phyloP scores from a whole-genome alignment of 2,797 vertebrate species.

The Hafferia zeledoni region DNA sequence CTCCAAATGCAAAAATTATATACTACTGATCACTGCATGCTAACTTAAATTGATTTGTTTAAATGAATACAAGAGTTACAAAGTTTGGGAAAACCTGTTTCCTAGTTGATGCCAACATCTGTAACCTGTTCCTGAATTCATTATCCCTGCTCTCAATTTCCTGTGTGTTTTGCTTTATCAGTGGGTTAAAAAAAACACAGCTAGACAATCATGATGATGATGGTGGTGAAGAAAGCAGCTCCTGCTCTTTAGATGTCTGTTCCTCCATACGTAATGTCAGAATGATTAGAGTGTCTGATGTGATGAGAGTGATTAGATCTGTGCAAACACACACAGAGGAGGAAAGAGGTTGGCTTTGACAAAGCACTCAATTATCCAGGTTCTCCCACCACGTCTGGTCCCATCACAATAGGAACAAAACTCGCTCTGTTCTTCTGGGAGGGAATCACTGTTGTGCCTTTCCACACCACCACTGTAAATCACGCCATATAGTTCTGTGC shows the following conservation, averaged over 20 bases:
- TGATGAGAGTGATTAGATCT: conserved; percentile 55
- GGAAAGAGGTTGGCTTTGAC: conserved; percentile 56
- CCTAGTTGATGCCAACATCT: not conserved
- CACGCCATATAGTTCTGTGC: conserved; percentile 1
- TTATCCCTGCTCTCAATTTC: conserved; percentile 27
- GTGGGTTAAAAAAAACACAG: conserved; percentile 8
- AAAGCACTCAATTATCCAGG: conserved; percentile 44
- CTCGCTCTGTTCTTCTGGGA: conserved; percentile 41
- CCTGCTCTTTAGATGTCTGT: not conserved
- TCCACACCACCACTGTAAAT: conserved; percentile 39
- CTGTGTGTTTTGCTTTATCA: not conserved
- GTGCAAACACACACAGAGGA: conserved; percentile 42
- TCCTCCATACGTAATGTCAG: conserved; percentile 4
- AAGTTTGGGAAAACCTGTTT: conserved; percentile 37
- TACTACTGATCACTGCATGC: not conserved
- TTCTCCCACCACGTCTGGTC: conserved; percentile 42
- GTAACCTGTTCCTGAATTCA: conserved; percentile 8
- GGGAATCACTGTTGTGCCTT: not conserved
- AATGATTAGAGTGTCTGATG: conserved; percentile 52
- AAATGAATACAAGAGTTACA: conserved; percentile 37
- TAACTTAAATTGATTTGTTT: conserved; percentile 45
- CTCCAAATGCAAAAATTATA: conserved; percentile 61
- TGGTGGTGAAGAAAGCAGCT: not conserved
- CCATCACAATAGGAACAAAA: conserved; percentile 25
- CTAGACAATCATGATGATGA: not conserved